phyloP scores from a whole-genome alignment of 2,888 invertebrate species.

The Plagodis pulveraria region DNA sequence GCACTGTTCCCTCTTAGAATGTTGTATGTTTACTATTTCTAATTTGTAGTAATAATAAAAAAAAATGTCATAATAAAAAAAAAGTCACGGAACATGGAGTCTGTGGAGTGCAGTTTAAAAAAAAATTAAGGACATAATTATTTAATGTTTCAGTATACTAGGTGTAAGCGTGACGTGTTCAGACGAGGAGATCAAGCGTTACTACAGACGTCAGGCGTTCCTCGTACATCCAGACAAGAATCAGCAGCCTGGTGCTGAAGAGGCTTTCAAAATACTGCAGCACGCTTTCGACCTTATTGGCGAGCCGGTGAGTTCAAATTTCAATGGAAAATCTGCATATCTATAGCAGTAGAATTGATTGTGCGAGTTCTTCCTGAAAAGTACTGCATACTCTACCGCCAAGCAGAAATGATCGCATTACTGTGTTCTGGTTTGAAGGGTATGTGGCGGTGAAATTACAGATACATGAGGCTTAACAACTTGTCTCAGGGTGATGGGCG shows the following conservation, averaged over 20 bases:
- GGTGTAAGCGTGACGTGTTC: conserved; percentile 94
- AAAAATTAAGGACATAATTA: too few relatives aligned
- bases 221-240: conserved; percentile 98
- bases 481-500: too few relatives aligned
- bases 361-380: background rate
- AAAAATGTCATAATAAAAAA: too few relatives aligned
- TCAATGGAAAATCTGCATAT: background rate
- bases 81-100: too few relatives aligned
- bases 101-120: too few relatives aligned
- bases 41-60: too few relatives aligned
- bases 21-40: too few relatives aligned
- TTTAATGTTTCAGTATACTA: conserved; percentile 87
- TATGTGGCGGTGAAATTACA: too few relatives aligned
- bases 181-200: conserved; percentile 97
- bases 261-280: conserved; percentile 97
- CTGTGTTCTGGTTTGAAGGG: too few relatives aligned
- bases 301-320: conserved; percentile 87
- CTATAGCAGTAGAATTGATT: background rate
- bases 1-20: too few relatives aligned
- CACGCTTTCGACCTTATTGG: conserved; percentile 98
- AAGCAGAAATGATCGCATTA: too few relatives aligned
- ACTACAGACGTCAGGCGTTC: conserved; percentile 97
- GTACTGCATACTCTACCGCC: background rate
- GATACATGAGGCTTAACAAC: too few relatives aligned
- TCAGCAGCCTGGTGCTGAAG: conserved; percentile 97